Evolutionary conservation across 2,113 vertebrate genomes (phyloP).

Genomic region (Daubentonia madagascariensis): DNA sequence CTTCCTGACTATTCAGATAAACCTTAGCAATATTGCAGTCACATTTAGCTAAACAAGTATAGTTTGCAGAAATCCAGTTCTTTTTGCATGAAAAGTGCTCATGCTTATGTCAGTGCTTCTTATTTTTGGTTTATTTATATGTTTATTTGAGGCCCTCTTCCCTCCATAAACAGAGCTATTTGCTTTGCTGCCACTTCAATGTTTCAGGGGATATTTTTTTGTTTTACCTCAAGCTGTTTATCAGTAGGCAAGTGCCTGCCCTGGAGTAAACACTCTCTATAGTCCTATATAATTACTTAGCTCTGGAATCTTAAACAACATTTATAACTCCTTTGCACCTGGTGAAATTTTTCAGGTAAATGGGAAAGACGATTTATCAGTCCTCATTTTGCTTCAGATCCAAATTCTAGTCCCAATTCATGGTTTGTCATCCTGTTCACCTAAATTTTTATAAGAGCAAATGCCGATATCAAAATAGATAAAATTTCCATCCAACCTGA

Average conservation of each 20-base stretch:
- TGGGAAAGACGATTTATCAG: not conserved
- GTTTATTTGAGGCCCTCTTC: conserved; percentile 1
- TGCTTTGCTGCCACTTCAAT: not conserved
- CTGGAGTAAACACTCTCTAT: not conserved
- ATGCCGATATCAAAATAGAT: not conserved
- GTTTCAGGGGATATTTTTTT: conserved; percentile 27
- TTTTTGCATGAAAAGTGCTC: not conserved
- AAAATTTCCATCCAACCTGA: not conserved
- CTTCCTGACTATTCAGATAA: conserved; percentile 19
- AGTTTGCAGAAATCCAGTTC: conserved; percentile 35
- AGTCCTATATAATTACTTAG: not conserved
- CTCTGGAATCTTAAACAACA: not conserved
- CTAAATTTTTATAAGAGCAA: conserved; percentile 6
- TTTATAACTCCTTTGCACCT: not conserved
- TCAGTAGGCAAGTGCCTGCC: not conserved
- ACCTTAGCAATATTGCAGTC: not conserved
- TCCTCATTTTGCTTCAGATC: not conserved
- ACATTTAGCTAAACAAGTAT: not conserved
- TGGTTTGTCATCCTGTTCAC: not conserved
- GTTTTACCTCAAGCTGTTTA: not conserved
- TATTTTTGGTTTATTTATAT: conserved; percentile 40
- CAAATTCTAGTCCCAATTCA: not conserved
- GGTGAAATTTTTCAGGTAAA: not conserved
- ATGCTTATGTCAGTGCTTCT: conserved; percentile 14
- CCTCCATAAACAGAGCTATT: conserved; percentile 32